Base-by-base conservation (phyloP, 2,113 vertebrate species). In the Sebastes fasciatus region DNA sequence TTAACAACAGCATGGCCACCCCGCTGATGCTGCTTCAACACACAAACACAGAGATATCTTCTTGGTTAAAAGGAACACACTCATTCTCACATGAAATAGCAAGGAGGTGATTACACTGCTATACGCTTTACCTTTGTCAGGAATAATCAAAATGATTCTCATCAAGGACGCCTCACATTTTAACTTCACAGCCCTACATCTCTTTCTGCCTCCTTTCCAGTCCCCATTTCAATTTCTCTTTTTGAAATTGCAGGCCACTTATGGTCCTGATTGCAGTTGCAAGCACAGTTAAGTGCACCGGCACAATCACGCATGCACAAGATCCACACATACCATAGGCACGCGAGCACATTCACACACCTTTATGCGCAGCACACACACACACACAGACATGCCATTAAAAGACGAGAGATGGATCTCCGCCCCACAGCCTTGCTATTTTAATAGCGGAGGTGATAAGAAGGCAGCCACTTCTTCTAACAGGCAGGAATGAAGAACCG, bases 191-290 rank as follows among this genome's bases (percentile, higher is more conserved):
- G 65, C 4, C 48, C 48, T 34, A 13, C 74, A 70, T 85, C 49
- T 71, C n/a, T 80, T 64, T 73, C 78, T 58, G 5, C 49, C 54
- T 77, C 63, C 55, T 57, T 76, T 71, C 45, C 55, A 62, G 49
- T 45, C 57, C 7, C 52, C 72, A 68, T 85, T 82, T 86, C 69
- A 88, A 69, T 80, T 71, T 68, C 62, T 75, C 51, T 84, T 80
- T 88, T 81, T 71, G 61, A 89, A 88, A 81, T 80, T 78, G 79
- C 79, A 42, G 77, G 49, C 71, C 85, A 88, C 88, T 91, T 88
- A 87, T 23, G 55, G 68, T 58, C 13, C 69, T 86, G 89, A 92
- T 89, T 92, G 88, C 72, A 75, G 71, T 74, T 71, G 61, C 70
- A 61, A 90, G 76, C 74, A 42, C 83, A 79, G 73, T 77, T 77